Base-by-base conservation (phyloP, 2,797 vertebrate genomes). In the Schizopygopsis malacanthus region DNA sequence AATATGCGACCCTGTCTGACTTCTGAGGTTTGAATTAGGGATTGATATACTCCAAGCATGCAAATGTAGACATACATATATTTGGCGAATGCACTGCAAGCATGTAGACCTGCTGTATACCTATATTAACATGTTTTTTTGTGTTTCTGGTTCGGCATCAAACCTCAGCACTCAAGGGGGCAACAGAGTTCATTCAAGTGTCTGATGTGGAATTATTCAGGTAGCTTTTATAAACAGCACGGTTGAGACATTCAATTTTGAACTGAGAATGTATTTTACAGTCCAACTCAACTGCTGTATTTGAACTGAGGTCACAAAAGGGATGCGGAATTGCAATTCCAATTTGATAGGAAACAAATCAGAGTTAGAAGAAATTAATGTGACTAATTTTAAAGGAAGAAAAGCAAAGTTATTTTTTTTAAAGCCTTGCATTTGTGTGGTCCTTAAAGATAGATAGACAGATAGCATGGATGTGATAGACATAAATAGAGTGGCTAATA, bases 1-100 rank as follows among this genome's bases (percentile, higher is more conserved):
- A 63, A 83, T 45, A 83, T 73, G 71, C 20, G 10, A 47, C 81
- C 81, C 52, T 6, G 25, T 73, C 39, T 61, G 37, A 82, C 25
- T 2, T 82, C 81, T 82, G 69, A n/a, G 25, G 52, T 75, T 75
- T 41, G 63, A 83, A 65, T 63, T 54, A 54, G 65, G 6, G 28
- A 81, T 63, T 45, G 41, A 56, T 16, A 20, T 33, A 18, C 2
- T 39, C 75, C 8, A 18, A 50, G 1, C 8, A 33, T 52, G 47
- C 28, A 20, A 76, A 25, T n/a, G 37, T 2, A 70, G 18, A 70
- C 13, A 12, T 16, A 54, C 47, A 72, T 4, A 72, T 43, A 72
- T 56, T n/a, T 39, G 11, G 52, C 33, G 6, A 56, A 39, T 56
- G 6, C 52, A 56, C 11, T 20, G 16, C 25, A 50, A 56, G 50